Evolutionary conservation across 64 coral and sea anemone species (phyloP), one percentile per base, ranked within the genome.

Genomic region (Orbicella faveolata): DNA sequence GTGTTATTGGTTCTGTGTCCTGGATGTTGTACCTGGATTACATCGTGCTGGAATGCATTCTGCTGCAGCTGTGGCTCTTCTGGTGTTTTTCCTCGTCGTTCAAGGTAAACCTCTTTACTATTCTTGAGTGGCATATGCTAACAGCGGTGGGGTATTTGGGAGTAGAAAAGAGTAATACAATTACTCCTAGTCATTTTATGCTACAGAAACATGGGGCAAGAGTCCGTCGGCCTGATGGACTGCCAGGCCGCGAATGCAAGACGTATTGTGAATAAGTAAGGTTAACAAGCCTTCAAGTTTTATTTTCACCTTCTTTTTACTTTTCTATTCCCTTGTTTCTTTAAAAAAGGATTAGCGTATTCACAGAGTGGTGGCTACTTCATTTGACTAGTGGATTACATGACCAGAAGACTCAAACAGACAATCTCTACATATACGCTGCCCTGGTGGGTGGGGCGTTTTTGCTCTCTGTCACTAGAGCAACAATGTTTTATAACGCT

Each of bases 341-440:
- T 10, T 57, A 4, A 4, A 8, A 57, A 57, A 14, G 54, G 54
- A 9, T 57, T 11, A 10, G 9, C 17, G 69, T 83, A 61, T 34
- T 91, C 20, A 9, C 89, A 0, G 89, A 91, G 18, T 80, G 81
- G 36, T 91, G 80, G 89, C 70, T 91, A 21, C 89, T 91, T 7
- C 68, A 76, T 20, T 1, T 91, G 17, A 84, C 80, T 12, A 75
- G 55, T n/a, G 52, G 33, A 72, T 23, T 79, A 59, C 69, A 21
- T 20, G 89, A 90, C 6, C 65, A 20, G 39, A 30, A 79, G 67
- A 26, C 36, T n/a, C 57, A 83, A 20, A 12, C n/a, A 2, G 17
- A 15, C 2, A 51, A 82, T 16, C 75, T 90, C 37, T 90, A 84
- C 52, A 83, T 84, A 5, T 84, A 74, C n/a, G 89, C 39, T 14